phyloP scores from a whole-genome alignment of 2,797 vertebrate species.

The Coregonus suidteri region DNA sequence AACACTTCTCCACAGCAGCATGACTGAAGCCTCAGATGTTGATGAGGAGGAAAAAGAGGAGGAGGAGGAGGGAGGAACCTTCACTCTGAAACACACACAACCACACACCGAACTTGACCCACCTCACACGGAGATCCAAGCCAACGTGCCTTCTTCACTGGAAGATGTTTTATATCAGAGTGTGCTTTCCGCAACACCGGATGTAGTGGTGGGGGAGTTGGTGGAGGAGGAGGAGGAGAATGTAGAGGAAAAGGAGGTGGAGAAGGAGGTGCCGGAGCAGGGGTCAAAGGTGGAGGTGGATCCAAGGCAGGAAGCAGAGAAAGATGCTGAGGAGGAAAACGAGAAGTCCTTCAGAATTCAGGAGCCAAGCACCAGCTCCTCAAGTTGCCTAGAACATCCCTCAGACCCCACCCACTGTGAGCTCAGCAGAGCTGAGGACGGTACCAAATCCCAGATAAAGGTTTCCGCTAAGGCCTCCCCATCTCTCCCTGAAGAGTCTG shows the following conservation, averaged over 20 bases:
- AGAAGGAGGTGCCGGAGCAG: conserved; percentile 3
- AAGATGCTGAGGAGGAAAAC: conserved; percentile 3
- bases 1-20: conserved; percentile 5
- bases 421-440: neutral
- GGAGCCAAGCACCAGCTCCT: neutral
- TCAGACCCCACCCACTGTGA: neutral
- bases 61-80: conserved; percentile 5
- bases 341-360: conserved; percentile 3
- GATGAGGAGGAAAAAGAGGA: neutral
- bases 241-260: neutral
- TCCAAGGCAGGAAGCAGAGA: conserved; percentile 6
- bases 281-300: conserved; percentile 7
- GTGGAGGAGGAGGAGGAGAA: neutral
- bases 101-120: neutral
- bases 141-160: conserved; percentile 29
- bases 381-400: neutral
- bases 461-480: neutral
- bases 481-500: neutral
- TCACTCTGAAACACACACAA: neutral
- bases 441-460: neutral
- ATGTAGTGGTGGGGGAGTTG: neutral
- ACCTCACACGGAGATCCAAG: conserved; percentile 5
- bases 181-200: conserved; percentile 10
- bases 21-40: neutral
- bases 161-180: neutral